Percentiles rank a stretch among this genome's conserved stretches.
Conservation (phyloP, 2,113 vertebrate species). For the Nyctereutes procyonoides region DNA sequence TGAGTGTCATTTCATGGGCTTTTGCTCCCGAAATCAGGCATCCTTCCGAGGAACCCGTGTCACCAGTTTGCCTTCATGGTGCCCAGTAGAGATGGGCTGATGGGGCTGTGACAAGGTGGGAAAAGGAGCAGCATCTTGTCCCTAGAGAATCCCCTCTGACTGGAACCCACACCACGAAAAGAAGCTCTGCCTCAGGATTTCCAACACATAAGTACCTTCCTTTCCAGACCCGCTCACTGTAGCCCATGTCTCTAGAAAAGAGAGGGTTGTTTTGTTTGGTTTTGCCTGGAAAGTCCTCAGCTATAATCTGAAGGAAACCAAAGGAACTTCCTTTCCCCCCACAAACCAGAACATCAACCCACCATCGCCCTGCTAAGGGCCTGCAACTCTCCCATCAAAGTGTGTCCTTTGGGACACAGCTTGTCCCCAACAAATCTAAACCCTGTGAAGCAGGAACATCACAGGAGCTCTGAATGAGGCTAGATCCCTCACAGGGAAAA, state of each 20-base stretch:
- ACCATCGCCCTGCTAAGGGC: neutral
- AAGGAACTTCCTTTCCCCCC: neutral
- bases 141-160: neutral
- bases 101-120: neutral
- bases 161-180: neutral
- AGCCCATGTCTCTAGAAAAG: neutral
- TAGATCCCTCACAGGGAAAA: fast-evolving
- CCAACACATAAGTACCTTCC: neutral
- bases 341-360: neutral
- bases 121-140: neutral
- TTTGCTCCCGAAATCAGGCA: neutral
- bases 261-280: neutral
- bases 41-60: neutral
- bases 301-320: neutral
- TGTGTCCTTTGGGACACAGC: neutral
- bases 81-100: neutral
- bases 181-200: neutral
- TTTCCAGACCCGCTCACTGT: neutral
- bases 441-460: neutral
- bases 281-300: neutral
- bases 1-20: neutral
- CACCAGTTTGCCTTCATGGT: neutral
- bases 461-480: neutral
- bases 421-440: neutral
- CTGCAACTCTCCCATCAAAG: neutral